A percentile compares a stretch with the other conserved stretches of the same genome.
phyloP scores from a whole-genome alignment of 2,888 invertebrate genomes.

The Latheticus oryzae region DNA sequence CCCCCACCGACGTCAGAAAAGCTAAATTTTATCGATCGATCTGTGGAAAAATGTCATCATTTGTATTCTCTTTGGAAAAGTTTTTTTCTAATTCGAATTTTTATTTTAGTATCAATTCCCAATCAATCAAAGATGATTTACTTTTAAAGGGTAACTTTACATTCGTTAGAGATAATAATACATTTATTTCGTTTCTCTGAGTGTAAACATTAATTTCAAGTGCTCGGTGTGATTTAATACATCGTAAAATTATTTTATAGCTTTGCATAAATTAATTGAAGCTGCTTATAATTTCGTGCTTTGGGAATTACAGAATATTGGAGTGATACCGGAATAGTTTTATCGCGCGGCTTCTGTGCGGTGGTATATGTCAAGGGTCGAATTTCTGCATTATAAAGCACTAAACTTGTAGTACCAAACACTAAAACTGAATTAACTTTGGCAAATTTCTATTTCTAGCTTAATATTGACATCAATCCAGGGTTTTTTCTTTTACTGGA shows the following conservation, averaged over 20 bases:
- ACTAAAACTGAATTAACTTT: no score
- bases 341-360: no score
- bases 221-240: conserved; percentile 9
- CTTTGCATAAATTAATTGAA: conserved; percentile 21
- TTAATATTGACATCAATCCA: no score
- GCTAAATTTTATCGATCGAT: conserved; percentile 19
- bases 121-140: not conserved
- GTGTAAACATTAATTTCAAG: conserved; percentile 20
- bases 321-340: no score
- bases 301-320: not conserved
- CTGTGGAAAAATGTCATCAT: conserved; percentile 10
- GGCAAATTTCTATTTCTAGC: no score
- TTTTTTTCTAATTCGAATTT: not conserved
- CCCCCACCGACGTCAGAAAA: conserved; percentile 27
- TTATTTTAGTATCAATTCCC: conserved; percentile 7
- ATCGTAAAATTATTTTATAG: conserved; percentile 21
- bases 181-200: not conserved
- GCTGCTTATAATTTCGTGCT: conserved; percentile 5
- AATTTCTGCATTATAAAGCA: no score
- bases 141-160: not conserved
- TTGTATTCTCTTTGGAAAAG: conserved; percentile 1
- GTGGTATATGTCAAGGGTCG: no score
- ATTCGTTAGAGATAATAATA: not conserved
- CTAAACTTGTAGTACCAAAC: no score
- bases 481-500: not conserved